Evolutionary conservation across 2,113 vertebrate species (phyloP).

Genomic region (Anguilla japonica): DNA sequence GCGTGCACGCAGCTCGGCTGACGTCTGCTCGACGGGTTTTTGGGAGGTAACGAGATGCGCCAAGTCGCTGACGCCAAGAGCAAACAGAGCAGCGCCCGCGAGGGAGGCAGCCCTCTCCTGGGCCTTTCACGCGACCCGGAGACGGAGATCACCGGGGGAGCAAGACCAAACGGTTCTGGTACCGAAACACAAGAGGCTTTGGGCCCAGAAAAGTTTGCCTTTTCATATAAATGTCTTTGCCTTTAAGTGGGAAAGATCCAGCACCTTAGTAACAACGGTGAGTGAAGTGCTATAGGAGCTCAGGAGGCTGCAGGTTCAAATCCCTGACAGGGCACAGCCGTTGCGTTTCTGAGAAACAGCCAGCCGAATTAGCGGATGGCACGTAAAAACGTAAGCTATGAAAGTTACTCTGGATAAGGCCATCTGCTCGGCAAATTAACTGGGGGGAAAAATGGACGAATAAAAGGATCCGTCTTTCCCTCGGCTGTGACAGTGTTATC

Average conservation of each 20-base stretch:
- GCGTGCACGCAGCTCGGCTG: conserved; percentile 40
- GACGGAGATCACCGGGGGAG: not conserved
- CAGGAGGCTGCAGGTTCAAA: no score
- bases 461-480: not conserved
- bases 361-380: not conserved
- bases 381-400: not conserved
- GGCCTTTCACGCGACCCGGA: not conserved
- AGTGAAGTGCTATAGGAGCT: no score
- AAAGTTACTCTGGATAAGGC: not conserved
- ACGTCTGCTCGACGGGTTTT: conserved; percentile 47
- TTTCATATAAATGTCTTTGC: no score
- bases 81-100: not conserved
- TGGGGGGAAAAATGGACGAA: not conserved
- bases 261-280: no score
- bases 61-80: not conserved
- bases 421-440: not conserved
- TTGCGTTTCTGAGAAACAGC: not conserved
- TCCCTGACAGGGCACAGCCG: no score
- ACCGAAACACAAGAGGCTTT: conserved; percentile 25
- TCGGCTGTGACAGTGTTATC: not conserved
- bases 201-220: no score
- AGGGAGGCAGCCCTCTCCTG: not conserved
- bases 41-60: not conserved
- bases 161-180: conserved; percentile 37
- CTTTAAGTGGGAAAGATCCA: no score